These are phyloP conservation scores for Megalops cyprinoides DNA, from an alignment of 2,797 vertebrate species.

Conservation along the genomic window DNA sequence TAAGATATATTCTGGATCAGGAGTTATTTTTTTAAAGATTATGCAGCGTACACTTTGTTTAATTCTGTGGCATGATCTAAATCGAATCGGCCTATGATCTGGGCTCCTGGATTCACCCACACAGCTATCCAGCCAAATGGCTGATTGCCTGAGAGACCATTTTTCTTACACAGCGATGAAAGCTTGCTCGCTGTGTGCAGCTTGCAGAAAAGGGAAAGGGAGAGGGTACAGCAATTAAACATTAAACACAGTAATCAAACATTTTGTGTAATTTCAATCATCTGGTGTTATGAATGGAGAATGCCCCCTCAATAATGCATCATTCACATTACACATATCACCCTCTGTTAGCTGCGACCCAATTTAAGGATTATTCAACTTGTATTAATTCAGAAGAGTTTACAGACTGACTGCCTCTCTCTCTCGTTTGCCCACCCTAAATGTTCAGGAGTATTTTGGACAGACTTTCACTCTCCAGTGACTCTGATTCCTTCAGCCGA, in stretches of 20 bases:
- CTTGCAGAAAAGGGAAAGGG: neutral
- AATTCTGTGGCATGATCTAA: neutral
- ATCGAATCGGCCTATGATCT: neutral
- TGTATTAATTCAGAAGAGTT: neutral
- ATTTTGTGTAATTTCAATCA: neutral
- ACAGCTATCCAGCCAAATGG: neutral
- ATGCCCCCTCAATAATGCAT: neutral
- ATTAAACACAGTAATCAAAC: too few species aligned
- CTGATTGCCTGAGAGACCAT: neutral
- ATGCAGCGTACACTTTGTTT: too few species aligned
- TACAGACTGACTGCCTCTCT: neutral
- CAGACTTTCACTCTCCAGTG: neutral
- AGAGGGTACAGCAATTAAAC: neutral
- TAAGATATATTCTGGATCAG: too few species aligned
- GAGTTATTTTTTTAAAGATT: too few species aligned
- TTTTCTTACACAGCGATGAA: neutral
- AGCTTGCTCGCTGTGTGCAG: neutral
- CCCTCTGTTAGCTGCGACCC: slow-evolving; percentile 12
- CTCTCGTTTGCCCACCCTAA: neutral
- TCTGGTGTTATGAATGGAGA: neutral
- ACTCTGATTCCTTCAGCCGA: neutral
- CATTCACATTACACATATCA: neutral
- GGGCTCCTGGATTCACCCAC: neutral
- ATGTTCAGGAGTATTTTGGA: neutral
- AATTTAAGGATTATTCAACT: neutral